phyloP scores from a whole-genome alignment of 2,888 invertebrate genomes.

The Microplitis manilae region DNA sequence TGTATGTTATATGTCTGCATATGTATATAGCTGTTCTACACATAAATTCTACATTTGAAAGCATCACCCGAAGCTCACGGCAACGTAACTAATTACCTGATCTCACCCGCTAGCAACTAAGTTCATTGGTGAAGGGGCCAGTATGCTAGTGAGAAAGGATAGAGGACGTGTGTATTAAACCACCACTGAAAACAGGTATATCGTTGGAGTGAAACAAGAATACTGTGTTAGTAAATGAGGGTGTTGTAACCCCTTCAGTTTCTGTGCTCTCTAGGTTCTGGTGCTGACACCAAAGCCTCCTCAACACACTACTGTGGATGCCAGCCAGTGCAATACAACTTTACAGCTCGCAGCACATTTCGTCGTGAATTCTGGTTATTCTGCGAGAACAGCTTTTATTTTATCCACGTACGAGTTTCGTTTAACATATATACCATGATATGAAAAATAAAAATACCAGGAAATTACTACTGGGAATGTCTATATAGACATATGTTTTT shows the following conservation, averaged over 20 bases:
- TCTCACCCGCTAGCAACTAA: conserved; percentile 61
- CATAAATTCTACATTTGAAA: conserved; percentile 39
- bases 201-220: conserved; percentile 17
- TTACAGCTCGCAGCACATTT: conserved; percentile 42
- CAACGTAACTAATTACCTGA: conserved; percentile 70
- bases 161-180: conserved; percentile 42
- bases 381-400: background rate
- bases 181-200: conserved; percentile 35
- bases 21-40: conserved; percentile 10
- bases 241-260: conserved; percentile 44
- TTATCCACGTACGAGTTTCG: background rate
- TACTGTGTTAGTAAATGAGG: conserved; percentile 24
- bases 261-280: conserved; percentile 55
- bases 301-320: conserved; percentile 60
- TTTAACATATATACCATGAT: background rate
- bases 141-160: conserved; percentile 42
- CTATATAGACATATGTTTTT: background rate
- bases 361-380: conserved; percentile 5
- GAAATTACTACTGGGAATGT: background rate
- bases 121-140: conserved; percentile 60
- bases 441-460: background rate
- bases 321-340: conserved; percentile 54
- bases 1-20: background rate
- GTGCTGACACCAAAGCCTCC: conserved; percentile 71
- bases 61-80: conserved; percentile 61